Percentiles rank a stretch among this genome's conserved stretches.
These are phyloP conservation scores for Drosophila planitibia DNA, from an alignment of 2,888 invertebrate genomes.

Conservation along the genomic window DNA sequence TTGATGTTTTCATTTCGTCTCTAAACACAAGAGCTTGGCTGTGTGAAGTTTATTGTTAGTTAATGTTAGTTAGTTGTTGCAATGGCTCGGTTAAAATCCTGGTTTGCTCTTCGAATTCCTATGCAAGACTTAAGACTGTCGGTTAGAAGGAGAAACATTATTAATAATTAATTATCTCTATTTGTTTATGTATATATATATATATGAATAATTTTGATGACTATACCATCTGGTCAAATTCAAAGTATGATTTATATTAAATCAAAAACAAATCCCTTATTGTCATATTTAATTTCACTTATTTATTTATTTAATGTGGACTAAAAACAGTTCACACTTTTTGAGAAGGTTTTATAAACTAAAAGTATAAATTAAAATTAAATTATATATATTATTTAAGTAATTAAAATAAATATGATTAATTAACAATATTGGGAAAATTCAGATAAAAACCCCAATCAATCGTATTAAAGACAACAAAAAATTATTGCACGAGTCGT, in stretches of 20 bases:
- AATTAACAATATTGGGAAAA: not conserved
- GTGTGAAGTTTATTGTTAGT: too few species aligned
- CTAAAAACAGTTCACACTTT: not conserved
- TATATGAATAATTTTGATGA: not conserved
- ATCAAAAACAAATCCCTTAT: too few species aligned
- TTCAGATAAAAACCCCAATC: not conserved
- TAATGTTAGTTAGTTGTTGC: not conserved
- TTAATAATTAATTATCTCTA: not conserved
- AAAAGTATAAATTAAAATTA: not conserved
- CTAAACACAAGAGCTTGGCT: not conserved
- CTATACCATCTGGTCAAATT: not conserved
- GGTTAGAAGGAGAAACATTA: not conserved
- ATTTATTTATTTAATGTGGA: not conserved
- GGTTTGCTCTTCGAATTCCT: not conserved
- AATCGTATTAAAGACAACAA: not conserved
- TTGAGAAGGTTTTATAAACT: not conserved
- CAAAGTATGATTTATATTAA: too few species aligned
- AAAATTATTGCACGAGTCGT: not conserved
- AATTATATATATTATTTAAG: not conserved
- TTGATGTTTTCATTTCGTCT: not conserved
- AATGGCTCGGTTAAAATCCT: not conserved
- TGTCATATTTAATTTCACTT: too few species aligned
- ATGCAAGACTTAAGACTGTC: not conserved
- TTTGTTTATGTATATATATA: not conserved
- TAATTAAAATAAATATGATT: not conserved